phyloP scores from a whole-genome alignment of 2,888 invertebrate species.

The Nemotelus nigrinus region DNA sequence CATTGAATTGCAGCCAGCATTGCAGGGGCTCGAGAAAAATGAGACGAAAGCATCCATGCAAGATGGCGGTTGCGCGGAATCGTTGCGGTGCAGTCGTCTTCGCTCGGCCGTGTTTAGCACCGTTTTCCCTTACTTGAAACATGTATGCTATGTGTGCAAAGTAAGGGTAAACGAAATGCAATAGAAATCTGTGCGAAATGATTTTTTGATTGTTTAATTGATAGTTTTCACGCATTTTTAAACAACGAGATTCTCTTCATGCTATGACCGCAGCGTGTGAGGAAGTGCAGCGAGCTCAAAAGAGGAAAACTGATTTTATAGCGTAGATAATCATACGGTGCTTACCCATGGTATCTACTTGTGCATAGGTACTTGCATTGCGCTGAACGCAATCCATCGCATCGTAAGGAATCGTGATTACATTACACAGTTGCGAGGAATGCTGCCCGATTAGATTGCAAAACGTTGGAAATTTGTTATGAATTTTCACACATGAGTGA shows the following conservation, averaged over 20 bases:
- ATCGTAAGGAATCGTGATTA: conserved; percentile 28
- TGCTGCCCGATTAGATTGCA: conserved; percentile 37
- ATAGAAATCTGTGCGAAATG: conserved; percentile 41
- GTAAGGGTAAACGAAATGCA: conserved; percentile 3
- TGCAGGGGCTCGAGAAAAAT: background rate
- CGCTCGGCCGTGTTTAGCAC: too few species aligned
- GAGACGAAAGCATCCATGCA: too few species aligned
- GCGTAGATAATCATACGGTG: conserved; percentile 34
- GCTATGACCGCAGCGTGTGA: background rate
- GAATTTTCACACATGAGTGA: conserved; percentile 34
- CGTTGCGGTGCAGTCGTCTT: too few species aligned
- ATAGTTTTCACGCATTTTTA: conserved; percentile 48
- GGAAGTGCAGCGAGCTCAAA: background rate
- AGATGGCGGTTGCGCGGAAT: too few species aligned
- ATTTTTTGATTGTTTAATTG: conserved; percentile 47
- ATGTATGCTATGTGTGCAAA: background rate
- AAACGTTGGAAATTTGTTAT: conserved; percentile 29
- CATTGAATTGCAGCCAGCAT: background rate
- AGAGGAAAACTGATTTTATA: background rate
- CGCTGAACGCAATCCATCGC: conserved; percentile 6
- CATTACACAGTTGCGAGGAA: conserved; percentile 7
- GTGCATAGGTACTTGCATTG: background rate
- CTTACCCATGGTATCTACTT: conserved; percentile 29
- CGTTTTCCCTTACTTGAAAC: too few species aligned
- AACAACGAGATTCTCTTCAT: conserved; percentile 32